Conservation (phyloP, 2,113 vertebrate genomes). For the Phalacrocorax pelagicus region DNA sequence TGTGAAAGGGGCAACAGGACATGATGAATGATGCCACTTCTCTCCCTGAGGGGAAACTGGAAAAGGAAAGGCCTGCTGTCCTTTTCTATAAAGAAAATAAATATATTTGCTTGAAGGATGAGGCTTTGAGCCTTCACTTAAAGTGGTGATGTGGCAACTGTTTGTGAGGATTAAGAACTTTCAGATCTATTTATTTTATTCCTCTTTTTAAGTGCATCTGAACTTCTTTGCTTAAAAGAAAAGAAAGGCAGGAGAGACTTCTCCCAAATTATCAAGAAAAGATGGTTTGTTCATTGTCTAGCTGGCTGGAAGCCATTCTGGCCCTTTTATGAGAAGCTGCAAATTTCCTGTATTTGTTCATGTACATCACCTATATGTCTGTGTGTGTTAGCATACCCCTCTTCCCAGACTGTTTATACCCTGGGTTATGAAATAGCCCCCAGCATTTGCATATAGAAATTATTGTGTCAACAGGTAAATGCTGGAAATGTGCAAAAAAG, state of each 20-base stretch:
- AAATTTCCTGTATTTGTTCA: neutral
- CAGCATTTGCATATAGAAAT: neutral
- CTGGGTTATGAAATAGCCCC: neutral
- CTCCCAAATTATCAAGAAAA: neutral
- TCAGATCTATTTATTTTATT: neutral
- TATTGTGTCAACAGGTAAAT: neutral
- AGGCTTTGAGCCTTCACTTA: neutral
- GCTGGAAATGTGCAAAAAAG: neutral
- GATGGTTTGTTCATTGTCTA: neutral
- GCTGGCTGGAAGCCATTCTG: neutral
- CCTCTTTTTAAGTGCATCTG: neutral
- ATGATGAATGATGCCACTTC: fast-evolving
- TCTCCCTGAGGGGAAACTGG: neutral
- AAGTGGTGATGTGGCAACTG: neutral
- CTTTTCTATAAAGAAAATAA: neutral
- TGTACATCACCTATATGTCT: neutral
- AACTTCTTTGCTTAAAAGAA: neutral
- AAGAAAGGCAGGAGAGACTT: neutral
- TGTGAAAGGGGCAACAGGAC: neutral
- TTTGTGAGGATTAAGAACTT: neutral
- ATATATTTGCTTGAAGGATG: neutral
- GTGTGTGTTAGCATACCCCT: neutral
- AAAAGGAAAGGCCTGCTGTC: neutral
- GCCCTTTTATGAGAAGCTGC: neutral
- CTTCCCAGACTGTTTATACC: neutral